Evolutionary conservation across 2,888 invertebrate genomes (phyloP), one percentile per base, ranked within the genome.

Genomic region (Thalpophila matura): DNA sequence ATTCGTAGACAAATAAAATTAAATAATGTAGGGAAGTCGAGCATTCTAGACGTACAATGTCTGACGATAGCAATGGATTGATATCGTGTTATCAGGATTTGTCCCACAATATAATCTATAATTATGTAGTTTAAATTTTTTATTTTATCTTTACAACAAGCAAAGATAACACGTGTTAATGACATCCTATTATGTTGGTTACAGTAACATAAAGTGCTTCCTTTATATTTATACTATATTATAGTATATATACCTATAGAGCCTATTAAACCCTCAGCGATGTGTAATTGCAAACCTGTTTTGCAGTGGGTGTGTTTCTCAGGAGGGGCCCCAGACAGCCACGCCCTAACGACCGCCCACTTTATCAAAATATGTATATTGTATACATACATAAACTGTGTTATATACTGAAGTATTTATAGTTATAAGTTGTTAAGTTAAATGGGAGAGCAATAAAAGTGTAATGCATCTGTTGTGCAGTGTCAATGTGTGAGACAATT

Each of bases 231-330:
- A 10, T 57, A 27, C 37, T 40, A 63, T 80, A 76, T 65, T 65
- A 43, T 37, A 45, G 53, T 65, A 46, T 47, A 40, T 64, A 54
- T 65, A 46, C 45, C 40, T 64, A 54, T 55, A 45, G 1, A 53
- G 24, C 24, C 56, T 72, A 78, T 74, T 70, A 68, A 66, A 50
- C 49, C 63, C 58, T 58, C 64, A 73, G 43, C 73, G 66, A 76
- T 72, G 71, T 83, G 74, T 84, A 81, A 87, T 89, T 87, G 82
- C 80, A 72, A 89, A 92, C 91, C 87, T 71, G 91, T 90, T 89
- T 82, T 69, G 79, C 77, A 81, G 82, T 88, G 77, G 79, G 81
- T 75, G 64, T 79, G 71, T 75, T 35, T 38, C 42, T 68, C 83
- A 83, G 93, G 93, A 80, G 89, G 91, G 76, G 83, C 78, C 61